A percentile compares a stretch with the other conserved stretches of the same genome.
Evolutionary conservation across 2,113 vertebrate genomes (phyloP).

Genomic region (Lepisosteus oculatus): DNA sequence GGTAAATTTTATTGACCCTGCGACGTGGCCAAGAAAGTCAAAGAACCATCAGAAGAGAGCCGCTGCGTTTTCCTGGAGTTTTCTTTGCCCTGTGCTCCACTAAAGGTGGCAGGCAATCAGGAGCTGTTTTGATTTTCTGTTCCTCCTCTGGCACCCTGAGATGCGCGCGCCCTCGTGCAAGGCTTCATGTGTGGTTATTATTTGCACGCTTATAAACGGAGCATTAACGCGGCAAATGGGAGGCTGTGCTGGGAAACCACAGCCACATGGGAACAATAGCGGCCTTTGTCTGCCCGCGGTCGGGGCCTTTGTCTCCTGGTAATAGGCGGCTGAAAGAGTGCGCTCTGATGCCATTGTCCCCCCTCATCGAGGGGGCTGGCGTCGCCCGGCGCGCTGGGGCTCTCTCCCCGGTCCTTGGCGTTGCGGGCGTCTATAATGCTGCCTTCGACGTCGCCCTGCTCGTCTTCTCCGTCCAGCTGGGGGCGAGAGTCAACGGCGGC

Average conservation of each 20-base stretch:
- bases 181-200: constrained; percentile 34
- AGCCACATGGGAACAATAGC: constrained; percentile 45
- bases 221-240: constrained; percentile 40
- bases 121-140: too few species aligned
- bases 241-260: constrained; percentile 27
- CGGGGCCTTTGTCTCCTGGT: constrained; percentile 23
- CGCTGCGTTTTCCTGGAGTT: too few species aligned
- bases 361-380: constrained; percentile 7
- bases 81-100: too few species aligned
- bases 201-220: constrained; percentile 44
- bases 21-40: too few species aligned
- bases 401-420: constrained; percentile 10
- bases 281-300: constrained; percentile 46
- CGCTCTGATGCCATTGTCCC: constrained; percentile 22
- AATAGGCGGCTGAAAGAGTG: constrained; percentile 31
- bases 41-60: too few species aligned
- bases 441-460: constrained; percentile 12
- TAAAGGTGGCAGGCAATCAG: too few species aligned
- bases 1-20: too few species aligned
- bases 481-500: not conserved
- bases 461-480: constrained; percentile 3
- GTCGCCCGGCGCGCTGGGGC: constrained; percentile 27
- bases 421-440: constrained; percentile 21
- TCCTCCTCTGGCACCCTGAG: not conserved
- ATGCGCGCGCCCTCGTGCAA: constrained; percentile 1